Base-by-base conservation (phyloP, 2,888 invertebrate species). In the Toxonevra muliebris region DNA sequence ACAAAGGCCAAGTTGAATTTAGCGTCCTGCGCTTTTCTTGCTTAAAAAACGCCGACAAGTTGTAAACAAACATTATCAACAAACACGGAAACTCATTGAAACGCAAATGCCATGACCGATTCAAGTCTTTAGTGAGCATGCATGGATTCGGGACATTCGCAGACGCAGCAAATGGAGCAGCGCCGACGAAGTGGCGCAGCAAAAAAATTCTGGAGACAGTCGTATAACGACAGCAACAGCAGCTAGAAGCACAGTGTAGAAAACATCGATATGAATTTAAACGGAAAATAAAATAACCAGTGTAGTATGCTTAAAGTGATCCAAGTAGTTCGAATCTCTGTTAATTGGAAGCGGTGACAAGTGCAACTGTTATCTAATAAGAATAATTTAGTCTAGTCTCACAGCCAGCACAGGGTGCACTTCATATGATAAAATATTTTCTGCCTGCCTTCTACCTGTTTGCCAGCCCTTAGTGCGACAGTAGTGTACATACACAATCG, bases 111-210 rank as follows among this genome's bases (percentile, higher is more conserved):
- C 61, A 64, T 69, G 69, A 62, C 69, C 70, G 71, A 74, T 52
- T 72, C 69, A 62, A 61, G 66, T 61, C 57, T 67, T 69, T 71
- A 74, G 74, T 87, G 88, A 88, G 88, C 88, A 88, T 89, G 89
- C 89, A 79, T 79, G 73, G 76, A 80, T 75, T 77, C 75, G 71
- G 75, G 77, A 78, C 78, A 82, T 72, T 77, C 81, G 79, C 81
- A 81, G 76, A 77, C 72, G 71, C 59, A 59, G 61, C 71, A 52
- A 69, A n/a, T 40, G 65, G 65, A 59, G 73, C 62, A 71, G 77
- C 76, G 78, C 76, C 78, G 76, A 74, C 76, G 75, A 75, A 74
- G 50, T 42, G 20, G 52, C 58, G 48, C 42, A 55, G 63, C 59
- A 40, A 20, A 13, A 52, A 17, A 40, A 11, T 20, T 43, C 10